Evolutionary conservation across 1,140 invertebrate species (phyloP), one percentile per base, ranked within the genome.

Genomic region (Lycorma delicatula): DNA sequence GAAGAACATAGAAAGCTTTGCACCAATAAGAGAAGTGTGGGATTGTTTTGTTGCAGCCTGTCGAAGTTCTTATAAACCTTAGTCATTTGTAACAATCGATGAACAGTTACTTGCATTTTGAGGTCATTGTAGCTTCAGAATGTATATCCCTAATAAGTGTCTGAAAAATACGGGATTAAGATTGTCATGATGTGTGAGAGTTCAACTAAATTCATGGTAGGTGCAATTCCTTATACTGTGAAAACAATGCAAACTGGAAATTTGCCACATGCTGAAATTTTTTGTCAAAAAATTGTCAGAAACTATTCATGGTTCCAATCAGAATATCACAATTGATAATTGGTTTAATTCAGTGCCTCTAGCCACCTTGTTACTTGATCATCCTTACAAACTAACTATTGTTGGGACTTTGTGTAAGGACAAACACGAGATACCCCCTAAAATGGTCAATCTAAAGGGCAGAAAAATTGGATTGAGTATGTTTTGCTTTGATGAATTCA

Each of bases 111-210:
- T 65, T 38, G 55, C 59, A 9, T 74, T 72, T n/a, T 26, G 70
- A 29, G 71, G 69, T 25, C 41, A 67, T 28, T 72, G 68, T 58
- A 4, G 11, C 9, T 74, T 75, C 54, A 64, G 63, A 13, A 67
- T 71, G 51, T 74, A 73, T 56, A 71, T 76, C 16, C 72, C 71
- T 16, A 58, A 36, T 18, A 59, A 58, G n/a, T n/a, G n/a, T 47
- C 16, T 48, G 61, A 55, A 61, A 67, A 60, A 41, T 65, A 50
- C 61, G 76, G 75, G 0, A 61, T 77, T 20, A 75, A 77, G 67
- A 63, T 74, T 28, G 27, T 67, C 34, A 58, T 58, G 28, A 60
- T 72, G 25, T 66, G 63, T 13, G 68, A 73, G 61, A 63, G 67
- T 29, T 38, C 41, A 47, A 68, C 60, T 9, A 63, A 65, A 28